Conservation (phyloP, 2,888 invertebrate genomes). For the Heliconius aoede region DNA sequence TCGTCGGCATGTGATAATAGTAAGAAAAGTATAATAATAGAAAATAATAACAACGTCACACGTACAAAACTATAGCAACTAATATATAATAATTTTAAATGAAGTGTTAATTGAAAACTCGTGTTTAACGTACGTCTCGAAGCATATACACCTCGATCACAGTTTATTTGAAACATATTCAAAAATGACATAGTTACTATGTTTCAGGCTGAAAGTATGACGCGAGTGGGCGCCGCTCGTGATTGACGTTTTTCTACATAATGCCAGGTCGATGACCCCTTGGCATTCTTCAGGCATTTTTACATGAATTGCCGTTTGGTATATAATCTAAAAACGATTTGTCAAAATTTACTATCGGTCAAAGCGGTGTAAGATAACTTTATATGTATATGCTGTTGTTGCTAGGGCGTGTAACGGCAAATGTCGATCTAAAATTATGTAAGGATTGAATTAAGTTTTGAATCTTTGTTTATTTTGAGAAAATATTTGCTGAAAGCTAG, state of each 20-base stretch:
- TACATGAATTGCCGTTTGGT: conserved; percentile 39
- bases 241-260: conserved; percentile 46
- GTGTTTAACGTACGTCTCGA: conserved; percentile 1
- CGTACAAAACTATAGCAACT: neutral
- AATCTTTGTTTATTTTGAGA: neutral
- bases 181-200: conserved; percentile 11
- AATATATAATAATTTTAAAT: neutral
- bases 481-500: too few species aligned
- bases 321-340: conserved; percentile 43
- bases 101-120: neutral
- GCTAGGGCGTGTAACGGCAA: conserved; percentile 1
- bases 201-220: conserved; percentile 16
- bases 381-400: conserved; percentile 18
- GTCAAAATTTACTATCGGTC: conserved; percentile 44
- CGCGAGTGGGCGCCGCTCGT: conserved; percentile 42
- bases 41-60: neutral
- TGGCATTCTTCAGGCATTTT: conserved; percentile 44
- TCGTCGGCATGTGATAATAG: too few species aligned
- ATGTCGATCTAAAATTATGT: neutral
- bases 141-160: neutral
- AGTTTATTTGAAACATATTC: conserved; percentile 12
- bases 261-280: conserved; percentile 42
- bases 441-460: neutral
- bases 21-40: too few species aligned
- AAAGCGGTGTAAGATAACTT: conserved; percentile 25